phyloP scores from a whole-genome alignment of 2,888 invertebrate species.

The Ypsolopha scabrella region DNA sequence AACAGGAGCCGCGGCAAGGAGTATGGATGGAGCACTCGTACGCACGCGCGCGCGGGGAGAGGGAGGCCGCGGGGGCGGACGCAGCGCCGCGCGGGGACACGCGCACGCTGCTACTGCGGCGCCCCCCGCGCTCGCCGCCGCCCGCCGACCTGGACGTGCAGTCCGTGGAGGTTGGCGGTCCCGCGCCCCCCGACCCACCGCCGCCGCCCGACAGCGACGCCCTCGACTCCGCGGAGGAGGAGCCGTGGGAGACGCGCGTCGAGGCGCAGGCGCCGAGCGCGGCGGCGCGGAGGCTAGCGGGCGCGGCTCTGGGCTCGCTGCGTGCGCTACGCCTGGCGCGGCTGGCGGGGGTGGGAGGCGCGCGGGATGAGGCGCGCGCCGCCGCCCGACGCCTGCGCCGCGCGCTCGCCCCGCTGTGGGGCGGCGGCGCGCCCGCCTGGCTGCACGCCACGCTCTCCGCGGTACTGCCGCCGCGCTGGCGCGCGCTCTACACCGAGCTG shows the following conservation, averaged over 20 bases:
- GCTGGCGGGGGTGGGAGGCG: slow-evolving; percentile 18
- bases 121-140: slow-evolving; percentile 16
- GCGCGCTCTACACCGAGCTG: not conserved
- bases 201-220: slow-evolving; percentile 10
- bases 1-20: slow-evolving; percentile 20
- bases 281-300: slow-evolving; percentile 5
- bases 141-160: slow-evolving; percentile 13
- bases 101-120: slow-evolving; percentile 21
- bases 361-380: slow-evolving; percentile 7
- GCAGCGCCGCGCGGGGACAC: slow-evolving; percentile 15
- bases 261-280: slow-evolving; percentile 5
- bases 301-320: not conserved
- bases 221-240: slow-evolving; percentile 11
- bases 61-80: slow-evolving; percentile 13
- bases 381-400: slow-evolving; percentile 12
- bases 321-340: slow-evolving; percentile 12
- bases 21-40: slow-evolving; percentile 58
- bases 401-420: slow-evolving; percentile 24
- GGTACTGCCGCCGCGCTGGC: not conserved
- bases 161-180: slow-evolving; percentile 11
- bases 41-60: slow-evolving; percentile 28
- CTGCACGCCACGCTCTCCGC: slow-evolving; percentile 1
- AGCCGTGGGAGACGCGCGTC: slow-evolving; percentile 4
- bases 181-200: slow-evolving; percentile 11
- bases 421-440: slow-evolving; percentile 19